phyloP scores from a whole-genome alignment of 35 echinoderm and acorn worm genomes.

The Hemicentrotus pulcherrimus region DNA sequence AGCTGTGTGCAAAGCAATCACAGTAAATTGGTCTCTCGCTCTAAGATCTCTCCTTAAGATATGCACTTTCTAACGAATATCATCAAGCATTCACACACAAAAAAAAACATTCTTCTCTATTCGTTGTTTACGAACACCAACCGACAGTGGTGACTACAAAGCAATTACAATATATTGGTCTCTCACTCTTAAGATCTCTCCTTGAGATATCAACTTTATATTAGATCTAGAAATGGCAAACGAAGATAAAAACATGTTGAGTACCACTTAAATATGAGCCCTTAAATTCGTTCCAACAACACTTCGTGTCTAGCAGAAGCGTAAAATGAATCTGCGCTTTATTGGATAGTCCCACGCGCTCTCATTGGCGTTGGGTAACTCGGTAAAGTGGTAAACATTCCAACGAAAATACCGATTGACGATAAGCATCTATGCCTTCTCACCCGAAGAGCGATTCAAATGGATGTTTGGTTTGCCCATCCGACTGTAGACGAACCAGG shows the following conservation, averaged over 20 bases:
- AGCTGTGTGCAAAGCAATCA: too few species aligned
- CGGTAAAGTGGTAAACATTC: conserved; percentile 1
- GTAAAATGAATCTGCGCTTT: background rate
- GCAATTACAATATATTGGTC: background rate
- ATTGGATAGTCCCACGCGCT: background rate
- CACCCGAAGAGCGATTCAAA: background rate
- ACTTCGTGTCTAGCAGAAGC: background rate
- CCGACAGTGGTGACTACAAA: too few species aligned
- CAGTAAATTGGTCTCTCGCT: too few species aligned
- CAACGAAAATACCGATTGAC: background rate
- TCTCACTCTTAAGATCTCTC: background rate
- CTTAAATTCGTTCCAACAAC: background rate
- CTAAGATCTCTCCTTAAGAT: too few species aligned
- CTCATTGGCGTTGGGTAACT: background rate
- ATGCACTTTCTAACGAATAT: too few species aligned
- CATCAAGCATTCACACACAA: too few species aligned
- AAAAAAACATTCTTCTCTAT: too few species aligned
- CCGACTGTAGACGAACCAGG: background rate
- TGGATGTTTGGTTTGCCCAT: background rate
- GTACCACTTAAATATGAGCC: background rate
- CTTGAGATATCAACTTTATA: background rate
- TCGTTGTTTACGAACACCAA: too few species aligned
- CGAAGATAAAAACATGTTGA: background rate
- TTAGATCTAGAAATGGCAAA: background rate
- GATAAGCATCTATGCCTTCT: background rate